Evolutionary conservation across 23 tunicate genomes (phyloP), one percentile per base, ranked within the genome.

Genomic region (Trididemnum miniatum): DNA sequence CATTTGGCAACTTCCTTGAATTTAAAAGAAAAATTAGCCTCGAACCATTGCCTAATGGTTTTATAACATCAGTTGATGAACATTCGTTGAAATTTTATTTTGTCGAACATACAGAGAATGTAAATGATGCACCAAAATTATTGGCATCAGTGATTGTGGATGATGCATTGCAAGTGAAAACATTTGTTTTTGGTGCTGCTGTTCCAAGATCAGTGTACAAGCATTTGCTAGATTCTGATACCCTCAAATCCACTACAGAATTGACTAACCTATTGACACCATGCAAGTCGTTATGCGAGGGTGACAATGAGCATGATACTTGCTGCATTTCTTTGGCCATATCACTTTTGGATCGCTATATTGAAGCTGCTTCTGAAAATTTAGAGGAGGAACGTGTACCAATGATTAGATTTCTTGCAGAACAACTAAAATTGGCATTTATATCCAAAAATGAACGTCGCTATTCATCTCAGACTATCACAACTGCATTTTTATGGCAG

Each of bases 401-500:
- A 5, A 4, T 67, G 18, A 67, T 67, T 67, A 31, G 20, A 31
- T 67, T 67, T 67, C 7, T 67, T 3, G 15, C 32, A 9, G 75
- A 67, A 67, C 38, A 67, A 32, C 38, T 67, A n/a, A 67, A 67
- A 24, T 32, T 67, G 38, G 18, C 18, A 12, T 12, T 9, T 31
- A 22, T 32, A 5, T 24, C 75, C 22, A 67, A 67, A 67, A 20
- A 31, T 31, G 75, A 38, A 5, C 37, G 75, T 31, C 75, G 75
- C 32, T 67, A 67, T 38, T 31, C 75, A 4, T 5, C 38, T 5
- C 20, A 32, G 37, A 31, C 25, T 2, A 74, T 74, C 28, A 74
- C 59, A 24, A 74, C 79, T 37, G 79, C 59, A 36, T 74, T 74
- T 74, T 74, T 74, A 30, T 74, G 59, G 79, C 79, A 74, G 30